Base-by-base conservation (phyloP, 2,888 invertebrate genomes). In the Omphaloscelis lunosa region DNA sequence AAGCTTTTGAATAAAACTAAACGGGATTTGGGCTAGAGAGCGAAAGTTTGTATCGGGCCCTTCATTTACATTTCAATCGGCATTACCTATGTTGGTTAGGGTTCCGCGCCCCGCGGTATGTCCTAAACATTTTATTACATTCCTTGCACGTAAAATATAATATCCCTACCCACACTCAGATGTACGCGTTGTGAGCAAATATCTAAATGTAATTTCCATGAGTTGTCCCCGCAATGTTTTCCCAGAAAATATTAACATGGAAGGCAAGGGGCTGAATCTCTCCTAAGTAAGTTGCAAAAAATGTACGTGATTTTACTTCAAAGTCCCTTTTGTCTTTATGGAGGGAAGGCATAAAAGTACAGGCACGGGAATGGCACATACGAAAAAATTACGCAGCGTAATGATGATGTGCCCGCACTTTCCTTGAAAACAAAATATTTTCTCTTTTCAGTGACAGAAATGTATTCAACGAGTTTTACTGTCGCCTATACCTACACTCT, bases 251-350 rank as follows among this genome's bases (percentile, higher is more conserved):
- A 96, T 96, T 96, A 96, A 96, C 96, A 96, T 96, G 93, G 94
- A 95, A 95, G 95, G 95, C 94, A 95, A 95, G 96, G 95, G 96
- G 95, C 96, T 95, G 96, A 95, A 95, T 96, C 96, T 96, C 94
- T 96, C 95, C 95, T 96, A 96, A 96, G 96, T 96, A 96, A 96
- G 96, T 96, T 96, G 96, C 96, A 96, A 96, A 96, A 96, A 96
- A 96, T 96, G 96, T 96, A 96, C 96, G 96, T 96, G 96, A 96
- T 96, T 96, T 96, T 95, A 96, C 96, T 96, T 96, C 96, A 96
- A 96, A 96, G 96, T 96, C 95, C 95, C 95, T 96, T 96, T 96
- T 96, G 96, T 96, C 96, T 96, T 96, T 96, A 96, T 96, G 95
- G 95, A 95, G 94, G 95, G 93, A 95, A 94, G 93, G 94, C 95